These are phyloP conservation scores for Periplaneta americana DNA, from an alignment of 1,140 invertebrate genomes.

Conservation along the genomic window DNA sequence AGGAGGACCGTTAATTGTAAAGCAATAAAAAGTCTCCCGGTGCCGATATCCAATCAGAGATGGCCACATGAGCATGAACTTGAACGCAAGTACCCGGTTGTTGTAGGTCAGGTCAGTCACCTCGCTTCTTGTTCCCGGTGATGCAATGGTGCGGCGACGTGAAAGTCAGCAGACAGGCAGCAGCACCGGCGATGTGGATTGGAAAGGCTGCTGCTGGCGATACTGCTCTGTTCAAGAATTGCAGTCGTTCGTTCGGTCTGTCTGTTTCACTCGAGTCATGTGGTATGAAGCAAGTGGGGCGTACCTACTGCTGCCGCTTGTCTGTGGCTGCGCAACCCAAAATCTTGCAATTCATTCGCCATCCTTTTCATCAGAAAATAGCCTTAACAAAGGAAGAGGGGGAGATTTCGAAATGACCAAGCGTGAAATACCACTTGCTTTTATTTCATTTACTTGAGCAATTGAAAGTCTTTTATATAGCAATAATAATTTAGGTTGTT, in stretches of 20 bases:
- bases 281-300: background rate
- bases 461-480: background rate
- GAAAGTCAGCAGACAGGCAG: background rate
- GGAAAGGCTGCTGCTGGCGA: background rate
- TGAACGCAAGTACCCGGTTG: background rate
- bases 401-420: background rate
- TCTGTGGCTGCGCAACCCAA: constrained; percentile 1
- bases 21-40: too few relatives aligned
- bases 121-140: background rate
- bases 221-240: background rate
- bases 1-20: too few relatives aligned
- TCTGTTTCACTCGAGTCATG: too few relatives aligned
- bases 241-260: too few relatives aligned
- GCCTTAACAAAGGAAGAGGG: background rate
- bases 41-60: too few relatives aligned
- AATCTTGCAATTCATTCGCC: constrained; percentile 1
- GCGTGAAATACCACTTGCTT: constrained; percentile 8
- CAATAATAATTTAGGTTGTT: background rate
- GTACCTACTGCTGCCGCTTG: too few relatives aligned
- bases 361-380: constrained; percentile 4
- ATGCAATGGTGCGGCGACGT: background rate
- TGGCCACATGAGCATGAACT: background rate
- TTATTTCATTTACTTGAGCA: constrained; percentile 8
- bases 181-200: too few relatives aligned
- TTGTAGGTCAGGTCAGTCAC: background rate